Percentiles rank a stretch among this genome's conserved stretches.
Conservation (phyloP, 2,113 vertebrate species). For the Corythoichthys haematopterus region DNA sequence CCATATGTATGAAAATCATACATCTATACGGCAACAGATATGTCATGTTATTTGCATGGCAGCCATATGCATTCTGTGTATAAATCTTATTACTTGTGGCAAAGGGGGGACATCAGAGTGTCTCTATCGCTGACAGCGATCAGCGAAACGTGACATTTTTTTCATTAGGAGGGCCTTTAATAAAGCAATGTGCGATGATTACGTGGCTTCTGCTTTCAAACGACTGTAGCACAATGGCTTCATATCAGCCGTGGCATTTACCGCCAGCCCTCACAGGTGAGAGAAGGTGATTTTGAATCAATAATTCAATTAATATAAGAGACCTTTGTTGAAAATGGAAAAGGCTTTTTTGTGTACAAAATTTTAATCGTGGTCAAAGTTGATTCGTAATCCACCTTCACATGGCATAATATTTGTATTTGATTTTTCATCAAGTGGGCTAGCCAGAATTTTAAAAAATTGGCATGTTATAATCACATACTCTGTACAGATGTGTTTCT, state of each 20-base stretch:
- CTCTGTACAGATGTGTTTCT: no score
- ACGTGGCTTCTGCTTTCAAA: constrained; percentile 24
- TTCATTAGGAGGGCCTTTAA: constrained; percentile 62
- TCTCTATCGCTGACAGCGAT: constrained; percentile 57
- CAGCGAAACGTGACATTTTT: constrained; percentile 42
- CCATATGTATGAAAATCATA: constrained; percentile 57
- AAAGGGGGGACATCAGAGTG: constrained; percentile 42
- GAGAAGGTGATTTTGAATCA: background rate
- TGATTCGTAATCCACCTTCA: background rate
- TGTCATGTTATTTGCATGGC: constrained; percentile 63
- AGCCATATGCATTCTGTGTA: constrained; percentile 47
- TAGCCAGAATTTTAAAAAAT: background rate
- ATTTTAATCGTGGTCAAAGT: background rate
- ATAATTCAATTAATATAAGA: constrained; percentile 1
- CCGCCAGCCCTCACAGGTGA: constrained; percentile 6
- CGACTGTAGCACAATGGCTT: constrained; percentile 19
- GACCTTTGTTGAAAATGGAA: background rate
- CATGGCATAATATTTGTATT: background rate
- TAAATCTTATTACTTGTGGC: constrained; percentile 66
- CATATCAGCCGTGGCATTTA: constrained; percentile 14
- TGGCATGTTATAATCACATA: no score
- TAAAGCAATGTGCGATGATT: constrained; percentile 56
- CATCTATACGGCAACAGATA: constrained; percentile 53
- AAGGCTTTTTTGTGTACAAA: background rate
- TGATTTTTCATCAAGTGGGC: background rate